Percentiles rank a stretch among this genome's conserved stretches.
phyloP scores from a whole-genome alignment of 2,113 vertebrate species.

The Thomomys bottae region DNA sequence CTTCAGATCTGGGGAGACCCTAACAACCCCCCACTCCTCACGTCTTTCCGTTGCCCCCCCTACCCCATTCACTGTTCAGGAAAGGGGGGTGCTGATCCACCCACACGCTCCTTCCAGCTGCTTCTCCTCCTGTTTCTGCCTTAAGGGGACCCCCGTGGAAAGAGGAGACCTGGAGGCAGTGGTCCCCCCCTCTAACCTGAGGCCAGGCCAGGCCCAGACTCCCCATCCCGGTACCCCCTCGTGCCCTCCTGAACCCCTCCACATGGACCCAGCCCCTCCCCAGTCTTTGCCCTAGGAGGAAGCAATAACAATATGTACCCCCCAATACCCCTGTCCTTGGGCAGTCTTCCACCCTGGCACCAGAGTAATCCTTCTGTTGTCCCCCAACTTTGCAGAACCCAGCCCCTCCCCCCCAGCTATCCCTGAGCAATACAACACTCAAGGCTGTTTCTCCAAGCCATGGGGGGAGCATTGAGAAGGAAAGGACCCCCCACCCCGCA shows the following conservation, averaged over 20 bases:
- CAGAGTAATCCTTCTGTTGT: slow-evolving; percentile 74
- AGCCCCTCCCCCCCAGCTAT: not conserved
- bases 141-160: slow-evolving; percentile 62
- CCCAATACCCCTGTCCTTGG: slow-evolving; percentile 13
- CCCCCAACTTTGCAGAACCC: not conserved
- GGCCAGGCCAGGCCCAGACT: not conserved
- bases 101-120: slow-evolving; percentile 33
- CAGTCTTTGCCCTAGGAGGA: slow-evolving; percentile 62
- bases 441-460: slow-evolving; percentile 69
- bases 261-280: not conserved
- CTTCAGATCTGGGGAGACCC: not conserved
- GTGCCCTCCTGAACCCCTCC: slow-evolving; percentile 13
- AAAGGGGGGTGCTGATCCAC: not conserved
- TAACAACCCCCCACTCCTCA: not conserved
- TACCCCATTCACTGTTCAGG: slow-evolving; percentile 22
- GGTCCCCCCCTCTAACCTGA: not conserved
- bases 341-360: not conserved
- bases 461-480: slow-evolving; percentile 52
- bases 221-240: not conserved
- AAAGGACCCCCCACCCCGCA: not conserved
- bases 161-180: slow-evolving; percentile 16
- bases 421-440: slow-evolving; percentile 67
- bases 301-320: slow-evolving; percentile 73
- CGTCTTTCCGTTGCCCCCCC: not conserved
- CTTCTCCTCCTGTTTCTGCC: slow-evolving; percentile 79